Evolutionary conservation across 2,888 invertebrate genomes (phyloP), one percentile per base, ranked within the genome.

Genomic region (Chrysolina haemoptera): DNA sequence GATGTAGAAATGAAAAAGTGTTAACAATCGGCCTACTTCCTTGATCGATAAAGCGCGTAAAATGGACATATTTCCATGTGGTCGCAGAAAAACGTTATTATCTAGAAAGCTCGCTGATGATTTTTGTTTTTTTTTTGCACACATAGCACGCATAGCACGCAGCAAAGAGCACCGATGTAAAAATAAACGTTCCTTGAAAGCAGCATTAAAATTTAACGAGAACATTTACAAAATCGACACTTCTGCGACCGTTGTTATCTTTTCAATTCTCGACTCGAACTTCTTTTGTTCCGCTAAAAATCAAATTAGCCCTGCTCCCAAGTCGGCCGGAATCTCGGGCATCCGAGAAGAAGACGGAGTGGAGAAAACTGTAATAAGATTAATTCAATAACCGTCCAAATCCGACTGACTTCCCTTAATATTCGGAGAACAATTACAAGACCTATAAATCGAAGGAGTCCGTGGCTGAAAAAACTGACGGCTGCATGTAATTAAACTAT

Each of bases 321-420:
- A n/a, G 22, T 27, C 59, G 27, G 27, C 3, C 35, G 27, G 59
- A 59, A 59, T 59, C 59, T 59, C 59, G 59, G 35, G 35, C 59
- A 59, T 59, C 35, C 59, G 53, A 55, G 22, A 22, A n/a, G 59
- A 59, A 59, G 59, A 59, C 59, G 59, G 59, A n/a, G 27, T 16
- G 59, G 9, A 59, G 59, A 59, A 59, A 74, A 78, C 71, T 76
- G 70, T 77, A 77, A 78, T 78, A 76, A 76, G 78, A 76, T 78
- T 77, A 77, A 78, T 78, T 78, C 78, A 75, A 78, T 78, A 78
- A 77, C 77, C 78, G 77, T 75, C 74, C 71, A 77, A 76, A 73
- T 71, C 43, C 53, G 53, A 53, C 53, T 20, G 20, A 53, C 18
- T 53, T 53, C 68, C 68, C 59, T 78, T 77, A 76, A 78, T 77